Percentiles rank a stretch among this genome's conserved stretches.
These are phyloP conservation scores for Helogale parvula DNA, from an alignment of 2,113 vertebrate species.

Conservation along the genomic window DNA sequence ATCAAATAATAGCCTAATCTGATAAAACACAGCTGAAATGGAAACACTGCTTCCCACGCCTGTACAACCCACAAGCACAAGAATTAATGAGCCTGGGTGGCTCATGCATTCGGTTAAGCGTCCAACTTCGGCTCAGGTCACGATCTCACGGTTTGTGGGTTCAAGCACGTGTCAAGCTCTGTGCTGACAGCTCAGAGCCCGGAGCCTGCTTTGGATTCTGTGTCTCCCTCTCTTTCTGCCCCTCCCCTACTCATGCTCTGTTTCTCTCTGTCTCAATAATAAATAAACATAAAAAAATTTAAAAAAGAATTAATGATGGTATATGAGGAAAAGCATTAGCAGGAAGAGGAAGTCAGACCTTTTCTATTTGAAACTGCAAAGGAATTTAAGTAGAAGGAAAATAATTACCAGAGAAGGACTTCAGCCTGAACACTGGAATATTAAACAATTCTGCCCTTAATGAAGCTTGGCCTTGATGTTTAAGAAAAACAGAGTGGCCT, in stretches of 20 bases:
- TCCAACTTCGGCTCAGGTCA: no score
- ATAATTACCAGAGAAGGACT: background rate
- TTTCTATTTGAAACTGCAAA: background rate
- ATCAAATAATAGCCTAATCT: background rate
- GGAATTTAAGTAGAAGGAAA: background rate
- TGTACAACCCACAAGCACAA: background rate
- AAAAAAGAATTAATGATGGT: no score
- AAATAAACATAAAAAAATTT: no score
- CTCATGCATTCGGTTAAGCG: no score
- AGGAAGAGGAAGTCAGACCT: background rate
- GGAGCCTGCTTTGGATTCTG: no score
- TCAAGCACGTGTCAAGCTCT: no score
- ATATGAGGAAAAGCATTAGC: fast-evolving
- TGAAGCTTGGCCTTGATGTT: background rate
- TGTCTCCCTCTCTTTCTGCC: no score
- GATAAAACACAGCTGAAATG: background rate
- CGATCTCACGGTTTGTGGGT: no score
- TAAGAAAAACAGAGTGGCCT: background rate
- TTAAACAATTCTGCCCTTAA: background rate
- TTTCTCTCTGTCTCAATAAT: no score
- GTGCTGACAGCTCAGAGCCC: no score
- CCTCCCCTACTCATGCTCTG: no score
- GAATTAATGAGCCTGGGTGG: background rate
- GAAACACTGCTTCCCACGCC: background rate
- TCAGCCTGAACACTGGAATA: background rate